phyloP scores from a whole-genome alignment of 2,797 vertebrate genomes.

The Anguilla marmorata region DNA sequence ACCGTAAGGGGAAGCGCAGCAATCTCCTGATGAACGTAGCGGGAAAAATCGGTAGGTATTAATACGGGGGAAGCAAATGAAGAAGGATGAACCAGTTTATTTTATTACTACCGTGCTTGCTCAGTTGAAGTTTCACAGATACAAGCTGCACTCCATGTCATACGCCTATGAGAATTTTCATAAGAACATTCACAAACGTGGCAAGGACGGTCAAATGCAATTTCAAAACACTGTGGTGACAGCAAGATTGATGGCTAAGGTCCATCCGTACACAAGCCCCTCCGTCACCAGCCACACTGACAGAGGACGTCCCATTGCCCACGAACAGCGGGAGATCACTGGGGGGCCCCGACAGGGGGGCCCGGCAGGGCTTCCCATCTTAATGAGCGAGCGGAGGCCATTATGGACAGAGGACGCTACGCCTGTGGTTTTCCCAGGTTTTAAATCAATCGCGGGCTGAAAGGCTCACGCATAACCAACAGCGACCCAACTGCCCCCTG shows the following conservation, averaged over 20 bases:
- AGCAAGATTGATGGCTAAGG: not conserved
- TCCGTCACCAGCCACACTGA: not conserved
- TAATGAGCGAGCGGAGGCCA: not conserved
- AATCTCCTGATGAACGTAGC: not conserved
- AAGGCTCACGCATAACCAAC: not conserved
- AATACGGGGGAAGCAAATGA: not conserved
- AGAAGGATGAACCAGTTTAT: not conserved
- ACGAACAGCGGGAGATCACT: not conserved
- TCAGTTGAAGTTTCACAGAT: not conserved
- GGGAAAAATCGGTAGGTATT: not conserved
- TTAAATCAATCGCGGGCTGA: not conserved
- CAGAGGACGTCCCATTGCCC: not conserved
- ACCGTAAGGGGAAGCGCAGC: too few relatives aligned
- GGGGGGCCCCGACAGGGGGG: not conserved
- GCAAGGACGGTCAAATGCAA: not conserved
- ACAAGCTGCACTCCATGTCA: not conserved
- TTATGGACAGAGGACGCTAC: not conserved
- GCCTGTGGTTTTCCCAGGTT: not conserved
- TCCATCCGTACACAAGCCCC: not conserved
- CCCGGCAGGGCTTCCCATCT: not conserved
- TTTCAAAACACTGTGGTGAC: not conserved
- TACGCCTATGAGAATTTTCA: not conserved
- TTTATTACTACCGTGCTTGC: not conserved
- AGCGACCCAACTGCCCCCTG: not conserved
- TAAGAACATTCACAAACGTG: not conserved